phyloP scores from a whole-genome alignment of 2,797 vertebrate genomes.

The Babyrousa celebensis region DNA sequence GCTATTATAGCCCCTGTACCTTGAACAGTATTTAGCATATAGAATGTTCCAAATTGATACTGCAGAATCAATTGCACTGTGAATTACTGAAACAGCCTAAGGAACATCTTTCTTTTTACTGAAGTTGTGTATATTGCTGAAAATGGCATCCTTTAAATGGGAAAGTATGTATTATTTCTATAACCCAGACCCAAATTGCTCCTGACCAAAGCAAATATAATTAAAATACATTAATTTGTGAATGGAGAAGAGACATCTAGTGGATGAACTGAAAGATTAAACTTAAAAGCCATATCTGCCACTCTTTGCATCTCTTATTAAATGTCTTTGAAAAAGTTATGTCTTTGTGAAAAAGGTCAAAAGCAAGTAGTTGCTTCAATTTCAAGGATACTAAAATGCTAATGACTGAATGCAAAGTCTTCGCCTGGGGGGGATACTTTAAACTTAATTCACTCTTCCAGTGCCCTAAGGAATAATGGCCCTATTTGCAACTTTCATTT shows the following conservation, averaged over 20 bases:
- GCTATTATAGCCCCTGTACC: not conserved
- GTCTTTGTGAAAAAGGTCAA: conserved; percentile 42
- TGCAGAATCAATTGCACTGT: not conserved
- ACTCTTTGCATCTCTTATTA: not conserved
- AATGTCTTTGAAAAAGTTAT: conserved; percentile 12
- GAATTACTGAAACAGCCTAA: not conserved
- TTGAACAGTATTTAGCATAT: not conserved
- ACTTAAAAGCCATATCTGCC: not conserved
- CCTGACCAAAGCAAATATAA: conserved; percentile 58
- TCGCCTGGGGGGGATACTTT: not conserved
- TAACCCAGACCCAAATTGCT: not conserved
- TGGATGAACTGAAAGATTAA: not conserved
- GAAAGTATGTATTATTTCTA: conserved; percentile 3
- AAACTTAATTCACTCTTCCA: conserved; percentile 34
- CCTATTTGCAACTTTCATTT: not conserved
- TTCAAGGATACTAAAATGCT: conserved; percentile 44
- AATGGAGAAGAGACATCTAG: conserved; percentile 44
- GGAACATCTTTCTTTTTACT: conserved; percentile 40
- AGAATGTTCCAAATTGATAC: not conserved
- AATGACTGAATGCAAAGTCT: not conserved
- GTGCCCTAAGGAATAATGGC: not conserved
- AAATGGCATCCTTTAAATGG: conserved; percentile 36
- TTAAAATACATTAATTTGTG: conserved; percentile 2
- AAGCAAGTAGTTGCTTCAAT: conserved; percentile 18
- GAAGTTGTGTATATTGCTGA: conserved; percentile 3